Conservation (phyloP, 2,113 vertebrate species). For the Anarrhichthys ocellatus region DNA sequence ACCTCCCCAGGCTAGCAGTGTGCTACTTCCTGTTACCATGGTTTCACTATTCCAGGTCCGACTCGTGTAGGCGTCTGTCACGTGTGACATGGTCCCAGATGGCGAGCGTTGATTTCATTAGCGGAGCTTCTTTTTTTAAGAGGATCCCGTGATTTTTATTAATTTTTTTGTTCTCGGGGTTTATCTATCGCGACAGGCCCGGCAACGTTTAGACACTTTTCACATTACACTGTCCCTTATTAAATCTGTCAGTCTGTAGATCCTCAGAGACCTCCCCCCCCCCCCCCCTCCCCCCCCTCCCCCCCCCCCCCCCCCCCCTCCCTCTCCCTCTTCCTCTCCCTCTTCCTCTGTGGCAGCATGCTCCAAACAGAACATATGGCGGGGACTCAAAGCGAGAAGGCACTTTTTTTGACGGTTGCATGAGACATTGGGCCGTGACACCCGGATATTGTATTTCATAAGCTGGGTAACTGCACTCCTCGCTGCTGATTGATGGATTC, state of each 20-base stretch:
- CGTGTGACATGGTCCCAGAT: slow-evolving; percentile 60
- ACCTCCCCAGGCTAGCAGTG: slow-evolving; percentile 9
- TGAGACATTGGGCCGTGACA: slow-evolving; percentile 17
- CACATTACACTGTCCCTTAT: slow-evolving; percentile 59
- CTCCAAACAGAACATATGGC: slow-evolving; percentile 65
- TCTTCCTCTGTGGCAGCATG: slow-evolving; percentile 26
- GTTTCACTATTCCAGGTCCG: slow-evolving; percentile 44
- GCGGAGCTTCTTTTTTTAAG: slow-evolving; percentile 10
- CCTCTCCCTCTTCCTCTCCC: not conserved
- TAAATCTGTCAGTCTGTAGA: slow-evolving; percentile 63
- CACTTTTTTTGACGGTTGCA: slow-evolving; percentile 26
- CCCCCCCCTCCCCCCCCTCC: too few relatives aligned
- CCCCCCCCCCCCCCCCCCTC: not conserved
- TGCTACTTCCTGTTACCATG: slow-evolving; percentile 56
- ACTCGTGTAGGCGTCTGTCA: slow-evolving; percentile 54
- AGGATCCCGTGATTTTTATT: slow-evolving; percentile 29
- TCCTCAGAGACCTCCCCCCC: not conserved
- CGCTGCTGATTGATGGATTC: not conserved
- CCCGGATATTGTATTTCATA: slow-evolving; percentile 31
- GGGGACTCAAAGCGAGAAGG: slow-evolving; percentile 36
- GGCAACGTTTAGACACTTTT: slow-evolving; percentile 59
- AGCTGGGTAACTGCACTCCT: not conserved
- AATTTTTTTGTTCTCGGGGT: slow-evolving; percentile 30
- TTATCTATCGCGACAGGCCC: slow-evolving; percentile 51
- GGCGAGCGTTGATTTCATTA: slow-evolving; percentile 70